Conservation (phyloP, 2,797 vertebrate genomes). For the Strix occidentalis region DNA sequence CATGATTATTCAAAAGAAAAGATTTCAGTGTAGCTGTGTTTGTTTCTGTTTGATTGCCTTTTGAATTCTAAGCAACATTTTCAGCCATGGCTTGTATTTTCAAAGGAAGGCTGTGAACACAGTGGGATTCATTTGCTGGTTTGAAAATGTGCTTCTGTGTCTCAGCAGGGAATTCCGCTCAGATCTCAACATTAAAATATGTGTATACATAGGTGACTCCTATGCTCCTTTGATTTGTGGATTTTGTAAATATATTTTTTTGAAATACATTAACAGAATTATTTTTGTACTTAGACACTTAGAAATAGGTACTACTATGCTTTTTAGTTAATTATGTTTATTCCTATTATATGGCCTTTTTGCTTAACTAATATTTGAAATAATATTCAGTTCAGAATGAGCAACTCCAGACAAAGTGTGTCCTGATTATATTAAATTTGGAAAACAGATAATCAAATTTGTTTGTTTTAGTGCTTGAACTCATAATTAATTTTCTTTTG, state of each 20-base stretch:
- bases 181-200: not conserved
- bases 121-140: not conserved
- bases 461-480: not conserved
- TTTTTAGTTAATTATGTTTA: not conserved
- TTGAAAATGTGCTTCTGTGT: not conserved
- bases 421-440: not conserved
- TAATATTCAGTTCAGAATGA: not conserved
- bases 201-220: not conserved
- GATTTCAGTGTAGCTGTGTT: not conserved
- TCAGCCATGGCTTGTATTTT: not conserved
- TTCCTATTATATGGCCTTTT: not conserved
- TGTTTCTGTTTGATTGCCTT: not conserved
- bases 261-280: not conserved
- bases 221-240: not conserved
- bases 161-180: not conserved
- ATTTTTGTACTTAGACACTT: not conserved
- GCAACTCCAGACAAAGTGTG: not conserved
- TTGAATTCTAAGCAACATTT: slow-evolving; percentile 9
- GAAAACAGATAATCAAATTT: not conserved
- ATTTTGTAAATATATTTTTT: not conserved
- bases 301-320: not conserved
- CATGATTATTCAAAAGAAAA: not conserved
- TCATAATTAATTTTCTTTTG: not conserved
- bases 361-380: not conserved
- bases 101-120: not conserved